Percentiles rank a stretch among this genome's conserved stretches.
These are phyloP conservation scores for Thalassarche chlororhynchos DNA, from an alignment of 2,113 vertebrate genomes.

Conservation along the genomic window DNA sequence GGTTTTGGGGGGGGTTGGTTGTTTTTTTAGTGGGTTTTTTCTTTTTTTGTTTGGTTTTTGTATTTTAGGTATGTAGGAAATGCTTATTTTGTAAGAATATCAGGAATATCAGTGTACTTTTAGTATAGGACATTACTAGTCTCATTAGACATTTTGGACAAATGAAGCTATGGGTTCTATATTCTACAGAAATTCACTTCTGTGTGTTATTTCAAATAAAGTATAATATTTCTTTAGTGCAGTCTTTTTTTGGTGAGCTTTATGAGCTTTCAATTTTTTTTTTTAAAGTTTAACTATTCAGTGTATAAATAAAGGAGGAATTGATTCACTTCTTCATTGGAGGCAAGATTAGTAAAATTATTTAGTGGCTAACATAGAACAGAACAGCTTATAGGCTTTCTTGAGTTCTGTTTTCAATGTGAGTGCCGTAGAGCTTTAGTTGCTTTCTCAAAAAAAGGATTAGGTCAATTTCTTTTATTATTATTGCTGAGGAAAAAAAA, in stretches of 20 bases:
- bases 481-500: neutral
- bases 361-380: neutral
- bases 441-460: neutral
- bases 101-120: neutral
- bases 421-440: neutral
- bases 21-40: neutral
- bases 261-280: neutral
- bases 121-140: neutral
- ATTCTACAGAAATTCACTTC: neutral
- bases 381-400: neutral
- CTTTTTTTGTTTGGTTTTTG: neutral
- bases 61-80: neutral
- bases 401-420: neutral
- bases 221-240: neutral
- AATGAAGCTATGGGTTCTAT: neutral
- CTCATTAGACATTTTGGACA: neutral
- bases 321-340: neutral
- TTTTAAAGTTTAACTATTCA: neutral
- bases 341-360: neutral
- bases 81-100: neutral
- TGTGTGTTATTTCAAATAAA: neutral
- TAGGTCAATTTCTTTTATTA: neutral
- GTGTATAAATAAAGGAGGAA: neutral
- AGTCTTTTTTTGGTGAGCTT: neutral
- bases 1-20: accelerated